Evolutionary conservation across 2,888 invertebrate species (phyloP), one percentile per base, ranked within the genome.

Genomic region (Hermaeophaga mercurialis): DNA sequence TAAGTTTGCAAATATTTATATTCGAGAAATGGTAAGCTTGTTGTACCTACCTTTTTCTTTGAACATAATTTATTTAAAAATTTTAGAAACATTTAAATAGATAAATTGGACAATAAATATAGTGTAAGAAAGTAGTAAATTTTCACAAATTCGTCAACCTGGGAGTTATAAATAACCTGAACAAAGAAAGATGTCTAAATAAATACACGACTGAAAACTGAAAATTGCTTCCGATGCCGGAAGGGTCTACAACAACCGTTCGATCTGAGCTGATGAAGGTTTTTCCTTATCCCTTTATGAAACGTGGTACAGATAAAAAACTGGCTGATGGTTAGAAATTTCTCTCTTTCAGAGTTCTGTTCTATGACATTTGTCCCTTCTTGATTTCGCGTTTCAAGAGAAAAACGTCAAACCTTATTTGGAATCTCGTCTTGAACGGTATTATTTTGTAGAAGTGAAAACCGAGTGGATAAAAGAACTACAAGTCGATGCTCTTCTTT

Each of bases 181-280:
- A 31, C 45, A 45, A 45, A 46, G 34, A 46, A 44, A 43, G 33
- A 22, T 34, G 33, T 46, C 33, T 34, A 46, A 46, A 46, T 46
- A 46, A 46, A 46, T 28, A 46, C 34, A 14, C 22, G 34, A 2
- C 9, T 28, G 28, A 28, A 28, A 28, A 34, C 49, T 31, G 38
- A 18, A 50, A 50, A 56, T 44, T 55, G 44, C 28, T 50, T 56
- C 49, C 56, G 38, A 19, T 36, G 38, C 45, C 56, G 49, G 56
- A 50, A 56, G 49, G 31, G 31, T 36, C 44, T 22, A 34, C 9
- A 28, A 28, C 18, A 17, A 19, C 49, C 49, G 22, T 49, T 49
- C 50, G 56, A 50, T 50, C 34, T 33, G 36, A 38, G 49, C 31
- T 49, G 56, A 56, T 56, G 56, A 56, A 50, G 56, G 45, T 45